Conservation (phyloP, 2,888 invertebrate genomes). For the Andrena praecox region DNA sequence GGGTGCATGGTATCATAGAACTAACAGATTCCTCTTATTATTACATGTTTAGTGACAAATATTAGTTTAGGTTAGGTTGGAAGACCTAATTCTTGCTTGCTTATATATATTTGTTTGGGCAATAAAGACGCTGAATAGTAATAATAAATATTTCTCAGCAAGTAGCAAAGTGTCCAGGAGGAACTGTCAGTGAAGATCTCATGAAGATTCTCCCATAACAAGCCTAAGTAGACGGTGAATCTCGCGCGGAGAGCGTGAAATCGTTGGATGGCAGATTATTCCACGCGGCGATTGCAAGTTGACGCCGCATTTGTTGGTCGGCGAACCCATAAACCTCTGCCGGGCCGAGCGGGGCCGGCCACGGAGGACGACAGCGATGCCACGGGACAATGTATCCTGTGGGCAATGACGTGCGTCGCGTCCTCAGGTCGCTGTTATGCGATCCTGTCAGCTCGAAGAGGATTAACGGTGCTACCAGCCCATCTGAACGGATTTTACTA, state of each 20-base stretch:
- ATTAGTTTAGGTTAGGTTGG: too few species aligned
- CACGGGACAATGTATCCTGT: slow-evolving; percentile 61
- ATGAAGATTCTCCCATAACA: neutral
- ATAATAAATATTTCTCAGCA: too few species aligned
- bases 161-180: too few species aligned
- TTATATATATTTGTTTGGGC: too few species aligned
- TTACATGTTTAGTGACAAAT: too few species aligned
- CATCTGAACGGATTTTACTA: slow-evolving; percentile 56
- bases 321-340: slow-evolving; percentile 58
- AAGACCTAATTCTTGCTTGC: too few species aligned
- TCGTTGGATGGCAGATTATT: slow-evolving; percentile 41
- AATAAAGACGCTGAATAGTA: too few species aligned
- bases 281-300: slow-evolving; percentile 29
- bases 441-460: slow-evolving; percentile 74
- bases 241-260: slow-evolving; percentile 21
- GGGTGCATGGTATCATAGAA: too few species aligned
- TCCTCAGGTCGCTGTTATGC: slow-evolving; percentile 59
- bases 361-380: slow-evolving; percentile 51
- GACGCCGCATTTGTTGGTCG: slow-evolving; percentile 51
- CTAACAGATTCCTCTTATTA: too few species aligned
- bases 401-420: slow-evolving; percentile 51
- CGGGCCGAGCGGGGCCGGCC: slow-evolving; percentile 30
- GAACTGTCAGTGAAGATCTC: too few species aligned
- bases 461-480: slow-evolving; percentile 72
- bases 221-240: neutral